Evolutionary conservation across 2,888 invertebrate species (phyloP), one percentile per base, ranked within the genome.

Genomic region (Iselma pallidipennis): DNA sequence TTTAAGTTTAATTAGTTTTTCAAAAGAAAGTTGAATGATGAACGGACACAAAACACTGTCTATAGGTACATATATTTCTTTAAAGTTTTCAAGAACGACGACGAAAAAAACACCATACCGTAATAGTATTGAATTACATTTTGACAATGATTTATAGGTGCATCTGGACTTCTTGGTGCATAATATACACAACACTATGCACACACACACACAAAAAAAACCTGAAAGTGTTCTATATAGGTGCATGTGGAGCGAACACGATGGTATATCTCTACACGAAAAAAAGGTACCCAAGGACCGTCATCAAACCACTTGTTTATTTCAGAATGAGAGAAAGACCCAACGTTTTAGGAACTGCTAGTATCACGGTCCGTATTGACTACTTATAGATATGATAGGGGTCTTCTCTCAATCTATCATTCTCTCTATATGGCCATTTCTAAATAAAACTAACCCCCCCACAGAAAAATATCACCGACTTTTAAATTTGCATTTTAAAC

Each of bases 241-340:
- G 55, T 54, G 55, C 55, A 55, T 16, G 49, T 28, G 37, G n/a
- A 49, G 28, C 61, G 49, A 37, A 26, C 55, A 55, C 49, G 29
- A 31, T 52, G 33, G 31, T 59, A 49, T 52, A 56, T 21, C 7
- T 29, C n/a, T 55, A 23, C 31, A 37, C n/a, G 45, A 21, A 53
- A 57, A 57, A 57, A 52, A 50, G 48, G 19, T 31, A 14, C 28
- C 37, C 31, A 51, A 45, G 42, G 50, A 54, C 45, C 31, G 54
- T 55, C 60, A 55, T 63, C 61, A 58, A 62, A 59, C 68, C 69
- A 70, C 68, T 71, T 68, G 68, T 67, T 71, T 66, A 66, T 66
- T 55, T 45, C 10, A 21, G 16, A 37, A 21, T 2, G 45, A 21
- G 21, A 19, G 9, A 64, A 63, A 63, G 62, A 61, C 61, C 67